Base-by-base conservation (phyloP, 1,140 invertebrate genomes). In the Neocloeon triangulifer region DNA sequence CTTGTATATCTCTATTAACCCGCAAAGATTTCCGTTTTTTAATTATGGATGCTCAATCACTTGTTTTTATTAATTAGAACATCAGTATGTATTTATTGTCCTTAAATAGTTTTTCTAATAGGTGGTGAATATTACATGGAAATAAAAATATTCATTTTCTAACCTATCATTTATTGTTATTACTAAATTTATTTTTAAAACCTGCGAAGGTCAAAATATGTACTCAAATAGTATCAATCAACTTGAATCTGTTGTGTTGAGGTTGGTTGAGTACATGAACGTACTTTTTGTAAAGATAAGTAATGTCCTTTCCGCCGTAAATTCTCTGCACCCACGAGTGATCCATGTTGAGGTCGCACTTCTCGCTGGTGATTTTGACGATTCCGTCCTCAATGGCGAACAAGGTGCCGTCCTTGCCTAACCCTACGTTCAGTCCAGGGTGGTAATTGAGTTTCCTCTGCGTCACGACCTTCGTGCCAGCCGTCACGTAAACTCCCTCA, bases 371-470 rank as follows among this genome's bases (percentile, higher is more conserved):
- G 1, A 84, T 53, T 1, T 70, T 48, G 4, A 84, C 75, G 49
- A 55, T 66, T 2, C 80, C 80, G 15, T 64, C 39, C 43, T 70
- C 61, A 41, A 78, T 57, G 1, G 79, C 75, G 58, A 68, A 79
- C 10, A 85, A 45, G 2, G 72, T 76, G 8, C 69, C 69, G 53
- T 82, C 70, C 34, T 52, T 54, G 12, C 75, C 76, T 37, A 81
- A 64, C 4, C 75, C 74, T 42, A 80, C 77, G 61, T 80, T 69
- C 35, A 79, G 50, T 3, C 77, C 77, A n/a, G 77, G 75, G 55
- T 79, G 75, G 47, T 72, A 81, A 36, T 74, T 58, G 0, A 69
- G 49, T n/a, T 43, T 63, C 32, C 55, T 51, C 49, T 84, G 77
- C 1, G 62, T 66, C 1, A 59, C 73, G 23, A 82, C 44, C 32